Percentiles rank a stretch among this genome's conserved stretches.
These are phyloP conservation scores for Morphnarchus princeps DNA, from an alignment of 2,113 vertebrate species.

Conservation along the genomic window DNA sequence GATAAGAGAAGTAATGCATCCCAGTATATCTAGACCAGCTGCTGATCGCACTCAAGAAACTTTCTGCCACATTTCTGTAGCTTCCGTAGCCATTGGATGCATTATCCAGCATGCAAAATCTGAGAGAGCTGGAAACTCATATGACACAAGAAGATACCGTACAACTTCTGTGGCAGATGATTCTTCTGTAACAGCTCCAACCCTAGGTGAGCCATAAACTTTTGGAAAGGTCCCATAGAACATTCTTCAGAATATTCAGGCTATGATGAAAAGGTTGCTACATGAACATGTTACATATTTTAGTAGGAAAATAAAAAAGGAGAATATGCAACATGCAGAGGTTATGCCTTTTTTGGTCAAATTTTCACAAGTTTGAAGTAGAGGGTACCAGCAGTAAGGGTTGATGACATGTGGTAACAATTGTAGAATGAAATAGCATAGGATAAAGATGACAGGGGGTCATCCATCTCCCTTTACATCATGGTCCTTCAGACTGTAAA, in stretches of 20 bases:
- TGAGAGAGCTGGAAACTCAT: background rate
- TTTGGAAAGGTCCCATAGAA: background rate
- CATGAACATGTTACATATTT: background rate
- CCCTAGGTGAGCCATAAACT: background rate
- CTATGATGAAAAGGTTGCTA: background rate
- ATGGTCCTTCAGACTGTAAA: background rate
- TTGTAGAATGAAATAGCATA: background rate
- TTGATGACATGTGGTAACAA: background rate
- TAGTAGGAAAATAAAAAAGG: background rate
- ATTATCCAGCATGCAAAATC: background rate
- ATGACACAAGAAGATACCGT: background rate
- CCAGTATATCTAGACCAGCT: background rate
- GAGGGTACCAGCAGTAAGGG: background rate
- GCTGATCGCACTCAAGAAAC: background rate
- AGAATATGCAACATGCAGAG: background rate
- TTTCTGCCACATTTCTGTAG: background rate
- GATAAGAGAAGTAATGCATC: background rate
- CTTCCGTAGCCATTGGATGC: background rate
- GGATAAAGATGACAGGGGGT: background rate
- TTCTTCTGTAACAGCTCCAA: background rate
- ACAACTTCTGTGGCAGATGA: background rate
- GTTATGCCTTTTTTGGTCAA: background rate
- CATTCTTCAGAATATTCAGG: background rate
- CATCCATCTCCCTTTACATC: background rate
- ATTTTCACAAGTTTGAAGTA: background rate